Percentiles rank a stretch among this genome's conserved stretches.
Evolutionary conservation across 2,888 invertebrate genomes (phyloP).

Genomic region (Caenorhabditis drosophilae): DNA sequence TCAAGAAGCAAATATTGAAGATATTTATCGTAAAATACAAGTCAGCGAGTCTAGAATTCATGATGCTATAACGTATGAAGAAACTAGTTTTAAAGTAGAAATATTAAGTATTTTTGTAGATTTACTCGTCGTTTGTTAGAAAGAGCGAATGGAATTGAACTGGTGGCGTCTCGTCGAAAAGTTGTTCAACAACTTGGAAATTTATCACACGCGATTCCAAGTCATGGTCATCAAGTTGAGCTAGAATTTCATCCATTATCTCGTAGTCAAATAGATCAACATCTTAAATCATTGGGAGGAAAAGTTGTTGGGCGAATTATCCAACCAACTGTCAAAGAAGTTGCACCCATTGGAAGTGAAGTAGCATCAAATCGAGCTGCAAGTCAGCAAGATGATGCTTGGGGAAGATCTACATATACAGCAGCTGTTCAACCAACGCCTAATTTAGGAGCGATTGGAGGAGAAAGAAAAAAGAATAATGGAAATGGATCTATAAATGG

Average conservation of each 20-base stretch:
- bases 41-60: slow-evolving; percentile 51
- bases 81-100: too few relatives aligned
- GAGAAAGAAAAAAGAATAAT: slow-evolving; percentile 45
- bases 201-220: slow-evolving; percentile 59
- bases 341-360: slow-evolving; percentile 6
- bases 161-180: slow-evolving; percentile 57
- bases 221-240: slow-evolving; percentile 51
- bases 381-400: slow-evolving; percentile 3
- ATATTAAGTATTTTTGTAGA: too few relatives aligned
- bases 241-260: slow-evolving; percentile 50
- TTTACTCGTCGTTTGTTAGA: slow-evolving; percentile 57
- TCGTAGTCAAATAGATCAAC: slow-evolving; percentile 41
- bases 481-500: slow-evolving; percentile 8
- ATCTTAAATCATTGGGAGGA: slow-evolving; percentile 28
- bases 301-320: slow-evolving; percentile 30
- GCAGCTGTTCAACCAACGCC: slow-evolving; percentile 8
- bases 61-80: too few relatives aligned
- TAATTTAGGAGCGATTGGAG: slow-evolving; percentile 48
- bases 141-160: slow-evolving; percentile 54
- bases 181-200: slow-evolving; percentile 59
- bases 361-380: not conserved
- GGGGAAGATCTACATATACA: slow-evolving; percentile 3
- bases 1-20: slow-evolving; percentile 54
- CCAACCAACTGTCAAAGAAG: slow-evolving; percentile 28
- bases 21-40: slow-evolving; percentile 57